These are phyloP conservation scores for Fistularia tabacaria DNA, from an alignment of 2,797 vertebrate genomes.

Conservation along the genomic window DNA sequence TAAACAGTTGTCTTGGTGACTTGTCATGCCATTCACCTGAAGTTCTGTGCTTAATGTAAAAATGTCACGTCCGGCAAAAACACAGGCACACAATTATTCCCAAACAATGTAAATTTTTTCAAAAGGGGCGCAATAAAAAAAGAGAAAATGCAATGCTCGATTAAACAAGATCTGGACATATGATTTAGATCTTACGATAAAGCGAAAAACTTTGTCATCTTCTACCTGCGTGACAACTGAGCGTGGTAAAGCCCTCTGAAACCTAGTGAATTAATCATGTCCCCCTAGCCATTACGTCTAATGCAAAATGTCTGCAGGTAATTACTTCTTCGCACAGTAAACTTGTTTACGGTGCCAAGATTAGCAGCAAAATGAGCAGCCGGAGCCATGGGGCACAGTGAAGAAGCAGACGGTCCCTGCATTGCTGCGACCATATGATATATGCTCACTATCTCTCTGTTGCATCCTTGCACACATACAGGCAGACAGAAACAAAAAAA, in stretches of 20 bases:
- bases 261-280: conserved; percentile 65
- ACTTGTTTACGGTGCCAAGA: conserved; percentile 60
- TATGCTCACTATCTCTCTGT: background rate
- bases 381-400: conserved; percentile 23
- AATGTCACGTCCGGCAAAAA: no score
- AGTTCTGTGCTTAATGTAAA: no score
- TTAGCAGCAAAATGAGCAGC: conserved; percentile 50
- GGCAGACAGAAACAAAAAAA: no score
- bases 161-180: no score
- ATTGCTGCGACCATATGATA: conserved; percentile 25
- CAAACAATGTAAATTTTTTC: no score
- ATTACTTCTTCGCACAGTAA: conserved; percentile 61
- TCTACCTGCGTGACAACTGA: conserved; percentile 38
- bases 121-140: background rate
- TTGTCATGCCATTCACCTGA: no score
- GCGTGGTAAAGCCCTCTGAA: conserved; percentile 32
- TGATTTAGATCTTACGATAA: no score
- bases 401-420: conserved; percentile 9
- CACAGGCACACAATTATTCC: no score
- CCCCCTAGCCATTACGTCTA: conserved; percentile 59
- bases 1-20: no score
- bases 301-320: conserved; percentile 59
- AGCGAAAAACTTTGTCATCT: no score
- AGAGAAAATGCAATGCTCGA: background rate
- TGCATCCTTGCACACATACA: background rate